Conservation (phyloP, 2,888 invertebrate species). For the Nasonia oneida region DNA sequence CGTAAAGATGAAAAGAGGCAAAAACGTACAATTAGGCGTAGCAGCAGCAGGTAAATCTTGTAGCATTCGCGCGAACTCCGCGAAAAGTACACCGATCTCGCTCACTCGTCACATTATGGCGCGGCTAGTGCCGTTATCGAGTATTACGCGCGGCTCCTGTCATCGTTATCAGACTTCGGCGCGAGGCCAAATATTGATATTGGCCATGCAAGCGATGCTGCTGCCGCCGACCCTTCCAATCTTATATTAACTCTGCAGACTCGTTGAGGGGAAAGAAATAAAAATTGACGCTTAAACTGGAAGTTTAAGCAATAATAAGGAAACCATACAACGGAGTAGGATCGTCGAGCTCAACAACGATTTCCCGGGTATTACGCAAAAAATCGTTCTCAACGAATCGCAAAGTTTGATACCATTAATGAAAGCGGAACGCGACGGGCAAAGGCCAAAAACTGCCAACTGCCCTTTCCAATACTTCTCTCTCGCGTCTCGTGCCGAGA, state of each 20-base stretch:
- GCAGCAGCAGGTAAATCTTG: no score
- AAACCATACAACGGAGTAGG: no score
- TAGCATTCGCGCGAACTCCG: no score
- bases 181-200: not conserved
- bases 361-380: no score
- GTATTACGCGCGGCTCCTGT: not conserved
- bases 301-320: no score
- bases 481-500: not conserved
- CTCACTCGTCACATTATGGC: not conserved
- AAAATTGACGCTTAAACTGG: no score
- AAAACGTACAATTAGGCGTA: no score
- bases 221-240: not conserved
- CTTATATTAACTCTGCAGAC: not conserved
- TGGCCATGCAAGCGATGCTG: not conserved
- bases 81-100: no score
- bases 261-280: no score
- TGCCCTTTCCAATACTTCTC: not conserved
- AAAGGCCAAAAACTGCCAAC: not conserved
- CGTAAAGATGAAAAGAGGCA: no score
- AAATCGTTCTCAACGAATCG: no score
- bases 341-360: no score
- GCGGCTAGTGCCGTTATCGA: not conserved
- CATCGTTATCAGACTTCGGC: not conserved
- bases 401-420: not conserved
- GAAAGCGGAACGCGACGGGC: not conserved